Evolutionary conservation across 2,888 invertebrate genomes (phyloP), one percentile per base, ranked within the genome.

Genomic region (Notodonta ziczac): DNA sequence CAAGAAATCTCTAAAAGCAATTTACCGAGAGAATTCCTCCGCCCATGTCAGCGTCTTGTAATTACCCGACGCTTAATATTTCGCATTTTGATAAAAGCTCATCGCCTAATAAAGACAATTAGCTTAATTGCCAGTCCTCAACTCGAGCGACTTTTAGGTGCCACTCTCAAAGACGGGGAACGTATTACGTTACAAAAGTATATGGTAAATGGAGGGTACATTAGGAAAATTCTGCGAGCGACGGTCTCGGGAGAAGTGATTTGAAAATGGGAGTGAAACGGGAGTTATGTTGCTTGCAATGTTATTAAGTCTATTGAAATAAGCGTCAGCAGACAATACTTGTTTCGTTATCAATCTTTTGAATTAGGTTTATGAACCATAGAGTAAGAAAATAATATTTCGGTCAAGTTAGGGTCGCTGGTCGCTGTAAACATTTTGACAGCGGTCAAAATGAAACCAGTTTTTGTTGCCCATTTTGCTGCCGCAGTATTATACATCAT

Each of bases 91-190:
- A 85, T 83, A 80, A 81, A 82, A 83, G 80, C 74, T 85, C 82
- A 80, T 81, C 80, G 80, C 80, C 81, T 85, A 85, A 86, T 86
- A 83, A 85, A 83, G 83, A 83, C 85, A 87, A 89, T 89, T 88
- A 85, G 75, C 67, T 73, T 84, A 90, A 89, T 88, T 87, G 83
- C 81, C 77, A 79, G 78, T 77, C 77, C 77, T 82, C 78, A 81
- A 82, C 76, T 81, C 73, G 75, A 78, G 81, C 77, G 82, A 78
- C 78, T 81, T 84, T 82, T 79, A 79, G 81, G 78, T 73, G 81
- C 79, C 85, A 83, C 86, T 83, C 75, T 32, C 52, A 12, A 32
- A 52, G 76, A 75, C 72, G 67, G 72, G 75, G 65, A 75, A 80
- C 77, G 77, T 82, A 83, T 82, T 80, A 77, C 73, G 75, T 83